A percentile compares a stretch with the other conserved stretches of the same genome.
These are phyloP conservation scores for Pampusana beccarii DNA, from an alignment of 2,113 vertebrate species.

Conservation along the genomic window DNA sequence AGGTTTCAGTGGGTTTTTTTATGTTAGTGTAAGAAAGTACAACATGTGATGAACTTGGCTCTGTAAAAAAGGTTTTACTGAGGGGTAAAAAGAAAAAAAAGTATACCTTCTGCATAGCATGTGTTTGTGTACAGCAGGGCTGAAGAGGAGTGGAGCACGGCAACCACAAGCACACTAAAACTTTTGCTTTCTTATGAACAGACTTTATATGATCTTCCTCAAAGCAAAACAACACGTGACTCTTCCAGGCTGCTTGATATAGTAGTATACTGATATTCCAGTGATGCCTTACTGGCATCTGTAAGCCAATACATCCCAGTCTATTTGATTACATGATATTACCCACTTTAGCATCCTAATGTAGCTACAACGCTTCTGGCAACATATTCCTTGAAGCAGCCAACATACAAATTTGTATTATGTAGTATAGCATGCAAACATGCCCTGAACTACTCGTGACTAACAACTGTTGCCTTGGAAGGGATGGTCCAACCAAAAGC, in stretches of 20 bases:
- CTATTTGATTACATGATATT: background rate
- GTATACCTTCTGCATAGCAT: rapidly evolving
- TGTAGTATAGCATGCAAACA: background rate
- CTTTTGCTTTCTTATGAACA: background rate
- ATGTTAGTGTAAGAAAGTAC: background rate
- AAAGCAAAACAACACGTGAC: background rate
- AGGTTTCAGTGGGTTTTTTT: background rate
- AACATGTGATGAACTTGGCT: rapidly evolving
- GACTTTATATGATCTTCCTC: background rate
- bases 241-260: background rate
- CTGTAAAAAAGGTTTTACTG: background rate
- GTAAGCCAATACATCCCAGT: background rate
- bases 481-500: background rate
- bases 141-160: rapidly evolving
- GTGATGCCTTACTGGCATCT: background rate
- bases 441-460: background rate
- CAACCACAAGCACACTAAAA: background rate
- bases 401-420: background rate
- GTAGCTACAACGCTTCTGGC: background rate
- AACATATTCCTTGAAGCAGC: background rate
- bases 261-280: background rate
- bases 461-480: background rate
- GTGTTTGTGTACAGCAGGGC: background rate
- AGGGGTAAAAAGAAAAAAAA: background rate
- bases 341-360: background rate